phyloP scores from a whole-genome alignment of 2,888 invertebrate genomes.

The Argyra leucocephala region DNA sequence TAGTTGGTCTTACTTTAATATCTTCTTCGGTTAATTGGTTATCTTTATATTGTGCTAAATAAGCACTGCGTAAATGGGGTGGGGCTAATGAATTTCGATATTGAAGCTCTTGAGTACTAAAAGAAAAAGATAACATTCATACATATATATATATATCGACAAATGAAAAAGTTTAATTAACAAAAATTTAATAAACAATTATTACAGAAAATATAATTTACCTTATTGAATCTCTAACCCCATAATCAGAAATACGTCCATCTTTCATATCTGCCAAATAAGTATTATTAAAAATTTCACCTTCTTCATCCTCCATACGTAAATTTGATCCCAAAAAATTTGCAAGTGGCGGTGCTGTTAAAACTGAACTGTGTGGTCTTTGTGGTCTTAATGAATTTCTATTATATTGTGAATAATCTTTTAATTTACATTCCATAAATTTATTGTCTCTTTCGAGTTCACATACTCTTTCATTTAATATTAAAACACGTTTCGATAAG shows the following conservation, averaged over 20 bases:
- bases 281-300: slow-evolving; percentile 73
- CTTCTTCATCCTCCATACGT: slow-evolving; percentile 76
- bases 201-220: slow-evolving; percentile 21
- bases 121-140: no score
- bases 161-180: slow-evolving; percentile 29
- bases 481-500: slow-evolving; percentile 37
- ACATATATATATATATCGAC: no score
- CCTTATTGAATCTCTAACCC: slow-evolving; percentile 31
- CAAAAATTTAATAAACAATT: slow-evolving; percentile 10
- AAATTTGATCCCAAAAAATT: slow-evolving; percentile 43
- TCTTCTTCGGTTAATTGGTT: slow-evolving; percentile 54
- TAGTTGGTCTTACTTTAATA: slow-evolving; percentile 48
- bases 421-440: slow-evolving; percentile 35
- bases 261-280: slow-evolving; percentile 60
- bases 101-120: slow-evolving; percentile 58
- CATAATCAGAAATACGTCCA: slow-evolving; percentile 43
- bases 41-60: slow-evolving; percentile 70
- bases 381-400: neutral
- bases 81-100: slow-evolving; percentile 72
- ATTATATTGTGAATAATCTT: slow-evolving; percentile 29
- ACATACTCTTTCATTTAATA: slow-evolving; percentile 38
- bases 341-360: neutral
- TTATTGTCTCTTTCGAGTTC: slow-evolving; percentile 28
- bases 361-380: neutral
- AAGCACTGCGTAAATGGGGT: slow-evolving; percentile 77